Evolutionary conservation across 1,140 invertebrate species (phyloP).

Genomic region (Monochamus saltuarius): DNA sequence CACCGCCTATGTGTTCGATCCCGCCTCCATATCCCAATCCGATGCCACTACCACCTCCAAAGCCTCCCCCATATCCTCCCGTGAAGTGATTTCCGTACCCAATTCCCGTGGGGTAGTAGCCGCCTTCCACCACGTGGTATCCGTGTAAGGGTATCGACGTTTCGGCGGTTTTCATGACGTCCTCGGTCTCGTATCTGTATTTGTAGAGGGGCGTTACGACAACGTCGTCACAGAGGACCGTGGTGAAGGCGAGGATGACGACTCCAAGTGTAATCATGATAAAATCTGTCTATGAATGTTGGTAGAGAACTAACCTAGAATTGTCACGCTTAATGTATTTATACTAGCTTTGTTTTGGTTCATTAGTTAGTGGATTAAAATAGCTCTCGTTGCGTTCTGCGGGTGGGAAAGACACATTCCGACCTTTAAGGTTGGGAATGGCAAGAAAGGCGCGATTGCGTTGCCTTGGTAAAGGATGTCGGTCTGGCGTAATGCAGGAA

Average conservation of each 20-base stretch:
- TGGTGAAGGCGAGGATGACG: conserved; percentile 2
- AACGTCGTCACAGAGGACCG: conserved; percentile 17
- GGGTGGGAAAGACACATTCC: too few species aligned
- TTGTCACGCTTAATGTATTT: too few species aligned
- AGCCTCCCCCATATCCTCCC: conserved; percentile 39
- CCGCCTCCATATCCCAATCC: conserved; percentile 39
- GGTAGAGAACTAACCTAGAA: too few species aligned
- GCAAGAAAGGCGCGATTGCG: too few species aligned
- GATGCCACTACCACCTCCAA: conserved; percentile 40
- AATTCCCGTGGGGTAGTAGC: conserved; percentile 44
- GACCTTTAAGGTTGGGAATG: too few species aligned
- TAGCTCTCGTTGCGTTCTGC: too few species aligned
- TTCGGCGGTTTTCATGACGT: conserved; percentile 46
- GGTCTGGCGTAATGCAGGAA: too few species aligned
- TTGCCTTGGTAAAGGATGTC: too few species aligned
- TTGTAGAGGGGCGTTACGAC: conserved; percentile 38
- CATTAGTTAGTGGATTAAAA: too few species aligned
- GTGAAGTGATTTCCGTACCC: conserved; percentile 33
- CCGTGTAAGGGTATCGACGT: conserved; percentile 39
- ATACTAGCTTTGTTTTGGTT: too few species aligned
- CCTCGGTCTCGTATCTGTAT: conserved; percentile 46
- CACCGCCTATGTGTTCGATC: conserved; percentile 48
- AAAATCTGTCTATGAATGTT: too few species aligned
- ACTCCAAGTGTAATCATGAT: too few species aligned
- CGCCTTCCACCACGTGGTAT: conserved; percentile 47